Conservation (phyloP, 2,797 vertebrate species). For the Syncerus caffer region DNA sequence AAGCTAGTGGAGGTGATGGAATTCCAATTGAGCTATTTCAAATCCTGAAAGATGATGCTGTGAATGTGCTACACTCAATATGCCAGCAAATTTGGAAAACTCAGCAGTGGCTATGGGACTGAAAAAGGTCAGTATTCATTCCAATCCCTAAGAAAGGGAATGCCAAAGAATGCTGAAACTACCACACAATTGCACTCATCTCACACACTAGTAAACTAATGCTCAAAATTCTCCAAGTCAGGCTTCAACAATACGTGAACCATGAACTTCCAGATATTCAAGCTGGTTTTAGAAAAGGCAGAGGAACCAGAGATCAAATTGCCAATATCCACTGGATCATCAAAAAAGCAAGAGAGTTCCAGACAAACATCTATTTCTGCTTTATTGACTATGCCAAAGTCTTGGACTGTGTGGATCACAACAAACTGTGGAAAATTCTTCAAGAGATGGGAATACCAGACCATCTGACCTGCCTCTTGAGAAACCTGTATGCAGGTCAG, state of each 20-base stretch:
- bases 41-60: not conserved
- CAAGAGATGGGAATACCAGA: not conserved
- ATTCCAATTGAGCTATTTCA: not conserved
- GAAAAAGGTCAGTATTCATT: not conserved
- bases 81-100: not conserved
- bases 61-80: not conserved
- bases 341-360: not conserved
- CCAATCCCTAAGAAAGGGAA: not conserved
- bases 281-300: not conserved
- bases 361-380: not conserved
- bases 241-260: not conserved
- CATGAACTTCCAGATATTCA: not conserved
- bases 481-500: not conserved
- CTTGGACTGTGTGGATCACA: not conserved
- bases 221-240: not conserved
- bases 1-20: not conserved
- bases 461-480: not conserved
- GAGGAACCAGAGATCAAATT: not conserved
- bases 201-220: accelerated
- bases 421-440: not conserved
- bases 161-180: not conserved
- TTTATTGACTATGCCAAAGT: not conserved
- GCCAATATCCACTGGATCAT: not conserved
- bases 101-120: not conserved
- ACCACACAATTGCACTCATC: not conserved